These are phyloP conservation scores for Myotis brandtii DNA, from an alignment of 2,113 vertebrate species.

Conservation along the genomic window DNA sequence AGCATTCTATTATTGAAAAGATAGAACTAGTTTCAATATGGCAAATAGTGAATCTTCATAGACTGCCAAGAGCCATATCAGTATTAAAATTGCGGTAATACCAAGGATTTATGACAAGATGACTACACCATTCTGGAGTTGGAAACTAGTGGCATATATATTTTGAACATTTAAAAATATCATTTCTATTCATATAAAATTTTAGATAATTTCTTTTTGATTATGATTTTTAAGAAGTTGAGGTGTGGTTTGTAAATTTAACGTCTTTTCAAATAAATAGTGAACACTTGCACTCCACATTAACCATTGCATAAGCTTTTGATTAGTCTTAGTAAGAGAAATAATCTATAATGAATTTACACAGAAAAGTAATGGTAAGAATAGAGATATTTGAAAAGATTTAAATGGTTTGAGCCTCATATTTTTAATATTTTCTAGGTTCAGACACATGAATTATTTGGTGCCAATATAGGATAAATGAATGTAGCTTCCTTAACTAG, in stretches of 20 bases:
- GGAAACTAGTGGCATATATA: neutral
- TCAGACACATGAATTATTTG: neutral
- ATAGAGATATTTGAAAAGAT: conserved; percentile 1
- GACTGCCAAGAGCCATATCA: neutral
- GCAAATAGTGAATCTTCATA: neutral
- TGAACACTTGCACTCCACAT: neutral
- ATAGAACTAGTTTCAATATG: neutral
- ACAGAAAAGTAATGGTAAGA: neutral
- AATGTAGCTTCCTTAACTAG: neutral
- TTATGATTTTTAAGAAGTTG: conserved; percentile 22
- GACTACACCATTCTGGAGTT: neutral
- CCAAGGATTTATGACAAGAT: conserved; percentile 28
- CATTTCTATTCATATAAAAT: conserved; percentile 4
- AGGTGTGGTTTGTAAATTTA: conserved; percentile 38
- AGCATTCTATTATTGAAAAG: conserved; percentile 45
- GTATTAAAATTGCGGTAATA: neutral
- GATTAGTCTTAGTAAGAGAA: conserved; percentile 24
- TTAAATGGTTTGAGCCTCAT: neutral
- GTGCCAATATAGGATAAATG: neutral
- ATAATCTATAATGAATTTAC: conserved; percentile 36
- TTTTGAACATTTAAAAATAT: conserved; percentile 27
- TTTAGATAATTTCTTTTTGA: neutral
- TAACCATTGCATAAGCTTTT: conserved; percentile 27
- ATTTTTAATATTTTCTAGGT: conserved; percentile 13
- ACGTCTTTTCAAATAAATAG: conserved; percentile 26